Percentiles rank a stretch among this genome's conserved stretches.
Evolutionary conservation across 2,113 vertebrate genomes (phyloP).

Genomic region (Vulpes ferrilata): DNA sequence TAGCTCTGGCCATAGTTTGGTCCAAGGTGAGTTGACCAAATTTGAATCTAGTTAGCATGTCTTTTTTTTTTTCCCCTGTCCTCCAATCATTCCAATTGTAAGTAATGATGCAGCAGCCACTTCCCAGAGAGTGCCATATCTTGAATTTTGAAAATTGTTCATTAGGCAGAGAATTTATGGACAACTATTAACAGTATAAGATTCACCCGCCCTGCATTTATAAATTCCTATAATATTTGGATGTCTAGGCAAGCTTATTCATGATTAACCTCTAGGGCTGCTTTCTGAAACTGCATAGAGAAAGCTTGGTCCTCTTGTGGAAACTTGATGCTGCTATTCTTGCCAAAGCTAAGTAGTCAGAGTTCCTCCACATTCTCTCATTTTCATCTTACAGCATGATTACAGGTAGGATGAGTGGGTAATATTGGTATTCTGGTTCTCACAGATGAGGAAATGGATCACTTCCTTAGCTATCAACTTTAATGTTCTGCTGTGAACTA

Average conservation of each 20-base stretch:
- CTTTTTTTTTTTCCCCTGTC: background rate
- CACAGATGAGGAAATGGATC: background rate
- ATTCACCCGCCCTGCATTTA: background rate
- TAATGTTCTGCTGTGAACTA: background rate
- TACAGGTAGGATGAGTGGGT: background rate
- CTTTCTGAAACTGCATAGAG: background rate
- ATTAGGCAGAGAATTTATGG: background rate
- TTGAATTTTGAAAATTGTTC: constrained; percentile 8
- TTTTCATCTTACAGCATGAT: background rate
- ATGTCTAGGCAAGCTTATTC: background rate
- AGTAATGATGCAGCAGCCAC: background rate
- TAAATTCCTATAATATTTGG: background rate
- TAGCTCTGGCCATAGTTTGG: background rate
- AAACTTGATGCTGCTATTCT: background rate
- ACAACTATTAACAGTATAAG: background rate
- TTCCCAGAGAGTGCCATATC: background rate
- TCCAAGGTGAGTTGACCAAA: background rate
- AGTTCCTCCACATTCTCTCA: background rate
- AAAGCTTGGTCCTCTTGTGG: background rate
- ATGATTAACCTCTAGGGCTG: background rate
- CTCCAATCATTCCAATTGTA: background rate
- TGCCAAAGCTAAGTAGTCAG: background rate
- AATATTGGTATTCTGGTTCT: background rate
- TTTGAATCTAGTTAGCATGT: background rate
- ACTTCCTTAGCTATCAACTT: background rate